Evolutionary conservation across 2,113 vertebrate species (phyloP).

Genomic region (Hyperoodon ampullatus): DNA sequence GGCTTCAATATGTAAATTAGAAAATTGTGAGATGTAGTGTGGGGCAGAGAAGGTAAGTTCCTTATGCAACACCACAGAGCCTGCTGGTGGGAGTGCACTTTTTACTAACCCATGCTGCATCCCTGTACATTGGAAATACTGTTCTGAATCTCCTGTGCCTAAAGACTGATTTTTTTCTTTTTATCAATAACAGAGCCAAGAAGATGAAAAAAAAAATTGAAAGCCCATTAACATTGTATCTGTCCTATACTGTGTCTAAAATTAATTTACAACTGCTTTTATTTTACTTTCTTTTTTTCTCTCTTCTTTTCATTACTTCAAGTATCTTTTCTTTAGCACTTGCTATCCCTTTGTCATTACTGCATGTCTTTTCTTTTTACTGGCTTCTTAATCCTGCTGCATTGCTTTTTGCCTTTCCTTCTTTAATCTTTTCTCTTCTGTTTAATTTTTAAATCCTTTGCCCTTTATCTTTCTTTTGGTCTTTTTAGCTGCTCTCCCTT

Average conservation of each 20-base stretch:
- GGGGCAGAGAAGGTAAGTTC: background rate
- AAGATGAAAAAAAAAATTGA: background rate
- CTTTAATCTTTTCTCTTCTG: conserved; percentile 86
- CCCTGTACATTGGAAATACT: background rate
- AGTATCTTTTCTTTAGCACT: conserved; percentile 71
- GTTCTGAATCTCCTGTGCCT: conserved; percentile 1
- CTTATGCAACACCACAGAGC: background rate
- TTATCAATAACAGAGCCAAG: conserved; percentile 13
- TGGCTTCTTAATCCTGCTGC: conserved; percentile 83
- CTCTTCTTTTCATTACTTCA: conserved; percentile 50
- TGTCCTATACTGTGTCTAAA: conserved; percentile 50
- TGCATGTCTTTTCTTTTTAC: conserved; percentile 79
- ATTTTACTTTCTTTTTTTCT: conserved; percentile 47
- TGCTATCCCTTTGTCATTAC: conserved; percentile 80
- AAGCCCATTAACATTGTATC: background rate
- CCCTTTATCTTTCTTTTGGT: conserved; percentile 85
- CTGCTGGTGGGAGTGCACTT: background rate
- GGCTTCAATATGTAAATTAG: background rate
- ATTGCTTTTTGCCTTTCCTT: conserved; percentile 84
- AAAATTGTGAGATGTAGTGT: background rate
- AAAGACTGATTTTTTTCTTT: conserved; percentile 38
- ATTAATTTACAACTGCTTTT: conserved; percentile 73
- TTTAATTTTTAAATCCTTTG: conserved; percentile 87
- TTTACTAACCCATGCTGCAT: background rate
- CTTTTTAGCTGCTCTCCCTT: conserved; percentile 82